phyloP scores from a whole-genome alignment of 2,888 invertebrate genomes.

The Aleiodes alternator region DNA sequence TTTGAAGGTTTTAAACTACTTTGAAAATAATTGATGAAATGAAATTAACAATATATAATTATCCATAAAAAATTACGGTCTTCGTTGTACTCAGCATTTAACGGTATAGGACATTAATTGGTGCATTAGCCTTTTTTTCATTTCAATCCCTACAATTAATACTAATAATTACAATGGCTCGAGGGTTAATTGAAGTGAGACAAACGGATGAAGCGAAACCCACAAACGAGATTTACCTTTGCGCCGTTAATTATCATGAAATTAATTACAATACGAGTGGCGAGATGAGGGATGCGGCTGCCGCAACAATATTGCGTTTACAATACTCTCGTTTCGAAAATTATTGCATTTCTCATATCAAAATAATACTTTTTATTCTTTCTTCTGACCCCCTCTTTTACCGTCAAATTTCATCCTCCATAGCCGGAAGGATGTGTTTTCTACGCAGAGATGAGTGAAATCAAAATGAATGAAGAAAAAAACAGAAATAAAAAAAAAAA shows the following conservation, averaged over 20 bases:
- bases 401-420: not conserved
- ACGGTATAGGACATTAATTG: conserved; percentile 33
- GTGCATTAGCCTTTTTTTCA: conserved; percentile 27
- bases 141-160: conserved; percentile 19
- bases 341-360: conserved; percentile 1
- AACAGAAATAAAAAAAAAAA: not conserved
- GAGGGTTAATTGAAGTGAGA: conserved; percentile 26
- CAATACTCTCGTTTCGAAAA: conserved; percentile 46
- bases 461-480: too few relatives aligned
- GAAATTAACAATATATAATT: conserved; percentile 25
- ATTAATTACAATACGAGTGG: conserved; percentile 66
- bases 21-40: conserved; percentile 14
- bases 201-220: conserved; percentile 9
- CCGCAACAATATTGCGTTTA: conserved; percentile 35
- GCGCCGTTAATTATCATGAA: conserved; percentile 65
- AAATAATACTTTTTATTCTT: not conserved
- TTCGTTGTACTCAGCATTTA: not conserved
- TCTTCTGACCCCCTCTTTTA: not conserved
- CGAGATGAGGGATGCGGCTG: conserved; percentile 61
- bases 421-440: conserved; percentile 29
- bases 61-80: conserved; percentile 28
- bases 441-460: not conserved
- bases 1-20: too few relatives aligned
- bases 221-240: conserved; percentile 35
- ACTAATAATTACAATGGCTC: conserved; percentile 34